Conservation (phyloP, 2,113 vertebrate genomes). For the Epinephelus cyanopodus region DNA sequence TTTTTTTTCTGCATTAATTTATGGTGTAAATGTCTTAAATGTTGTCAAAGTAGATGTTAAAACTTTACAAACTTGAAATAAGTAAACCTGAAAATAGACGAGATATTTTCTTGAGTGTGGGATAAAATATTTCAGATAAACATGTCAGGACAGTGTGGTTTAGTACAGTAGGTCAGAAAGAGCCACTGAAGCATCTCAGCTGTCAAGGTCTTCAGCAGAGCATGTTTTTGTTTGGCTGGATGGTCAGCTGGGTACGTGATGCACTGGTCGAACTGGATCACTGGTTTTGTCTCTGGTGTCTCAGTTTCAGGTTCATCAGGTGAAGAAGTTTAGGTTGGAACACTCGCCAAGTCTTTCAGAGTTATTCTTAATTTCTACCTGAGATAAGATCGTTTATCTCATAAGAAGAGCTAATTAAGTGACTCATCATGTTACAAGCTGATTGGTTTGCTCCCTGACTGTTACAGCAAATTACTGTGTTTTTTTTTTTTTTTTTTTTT, state of each 20-base stretch:
- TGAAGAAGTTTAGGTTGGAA: neutral
- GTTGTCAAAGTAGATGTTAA: too few relatives aligned
- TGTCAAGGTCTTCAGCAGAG: conserved; percentile 34
- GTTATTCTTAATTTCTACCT: neutral
- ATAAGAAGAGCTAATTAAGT: neutral
- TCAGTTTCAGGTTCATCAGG: conserved; percentile 1
- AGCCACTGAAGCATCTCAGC: conserved; percentile 37
- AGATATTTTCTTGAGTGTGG: too few relatives aligned
- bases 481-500: neutral
- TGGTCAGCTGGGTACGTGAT: conserved; percentile 36
- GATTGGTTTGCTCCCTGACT: conserved; percentile 4
- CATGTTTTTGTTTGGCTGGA: conserved; percentile 38
- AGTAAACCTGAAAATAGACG: too few relatives aligned
- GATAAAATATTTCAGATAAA: neutral
- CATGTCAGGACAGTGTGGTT: conserved; percentile 12
- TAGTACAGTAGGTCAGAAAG: neutral
- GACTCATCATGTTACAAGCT: neutral
- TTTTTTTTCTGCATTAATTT: too few relatives aligned
- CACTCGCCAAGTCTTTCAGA: neutral
- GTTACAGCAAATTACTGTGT: conserved; percentile 2
- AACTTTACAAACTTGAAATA: too few relatives aligned
- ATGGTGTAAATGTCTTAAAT: too few relatives aligned
- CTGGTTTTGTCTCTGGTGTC: conserved; percentile 24
- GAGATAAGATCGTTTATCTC: neutral
- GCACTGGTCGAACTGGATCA: conserved; percentile 31